Evolutionary conservation across 2,888 invertebrate species (phyloP).

Genomic region (Epinotia nisella): DNA sequence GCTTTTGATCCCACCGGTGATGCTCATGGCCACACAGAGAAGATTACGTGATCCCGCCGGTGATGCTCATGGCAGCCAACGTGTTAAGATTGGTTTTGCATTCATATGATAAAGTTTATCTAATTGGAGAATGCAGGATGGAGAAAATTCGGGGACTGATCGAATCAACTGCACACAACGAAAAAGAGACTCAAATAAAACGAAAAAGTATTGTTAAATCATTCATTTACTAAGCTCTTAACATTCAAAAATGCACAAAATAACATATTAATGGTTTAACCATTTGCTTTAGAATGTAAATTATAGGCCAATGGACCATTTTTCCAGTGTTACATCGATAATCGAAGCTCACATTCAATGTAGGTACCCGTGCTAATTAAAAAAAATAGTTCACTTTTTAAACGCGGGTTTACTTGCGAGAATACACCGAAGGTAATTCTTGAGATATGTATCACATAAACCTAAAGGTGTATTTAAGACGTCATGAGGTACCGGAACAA

Average conservation of each 20-base stretch:
- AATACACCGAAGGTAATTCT: neutral
- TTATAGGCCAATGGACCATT: slow-evolving; percentile 64
- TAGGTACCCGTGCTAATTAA: slow-evolving; percentile 35
- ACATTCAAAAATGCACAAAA: slow-evolving; percentile 77
- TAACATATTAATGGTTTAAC: slow-evolving; percentile 72
- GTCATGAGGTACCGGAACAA: neutral
- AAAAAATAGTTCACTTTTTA: slow-evolving; percentile 29
- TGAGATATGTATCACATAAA: slow-evolving; percentile 8
- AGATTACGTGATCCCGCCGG: no score
- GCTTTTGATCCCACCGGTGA: no score
- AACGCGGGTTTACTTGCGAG: slow-evolving; percentile 25
- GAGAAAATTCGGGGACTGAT: no score
- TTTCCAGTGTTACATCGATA: slow-evolving; percentile 37
- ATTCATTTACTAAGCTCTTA: slow-evolving; percentile 80
- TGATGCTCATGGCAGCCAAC: no score
- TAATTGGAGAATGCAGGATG: no score
- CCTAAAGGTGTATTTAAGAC: neutral
- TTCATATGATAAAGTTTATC: no score
- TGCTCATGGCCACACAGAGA: no score
- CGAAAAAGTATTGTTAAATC: slow-evolving; percentile 57
- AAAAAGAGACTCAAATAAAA: slow-evolving; percentile 36
- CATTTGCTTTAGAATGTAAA: slow-evolving; percentile 70
- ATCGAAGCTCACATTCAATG: slow-evolving; percentile 29
- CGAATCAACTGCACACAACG: neutral
- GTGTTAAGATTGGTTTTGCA: no score